Conservation (phyloP, 2,888 invertebrate species). For the Polydrusus cervinus region DNA sequence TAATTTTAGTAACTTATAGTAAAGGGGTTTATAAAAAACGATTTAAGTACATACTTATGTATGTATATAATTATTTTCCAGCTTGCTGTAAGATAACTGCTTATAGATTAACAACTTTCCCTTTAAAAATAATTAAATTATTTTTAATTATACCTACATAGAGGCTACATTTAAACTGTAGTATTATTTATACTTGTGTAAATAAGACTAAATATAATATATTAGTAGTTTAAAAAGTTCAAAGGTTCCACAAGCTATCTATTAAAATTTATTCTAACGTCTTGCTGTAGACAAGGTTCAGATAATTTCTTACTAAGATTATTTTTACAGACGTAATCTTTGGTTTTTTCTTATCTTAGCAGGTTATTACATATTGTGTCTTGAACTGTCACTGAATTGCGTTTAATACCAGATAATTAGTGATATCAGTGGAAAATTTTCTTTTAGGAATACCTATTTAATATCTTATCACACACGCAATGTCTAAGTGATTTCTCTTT, state of each 20-base stretch:
- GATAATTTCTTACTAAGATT: background rate
- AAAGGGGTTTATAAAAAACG: too few species aligned
- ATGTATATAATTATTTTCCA: too few species aligned
- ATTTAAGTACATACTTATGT: too few species aligned
- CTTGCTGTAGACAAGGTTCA: background rate
- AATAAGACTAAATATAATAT: too few species aligned
- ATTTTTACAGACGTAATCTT: slow-evolving; percentile 2
- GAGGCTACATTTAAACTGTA: too few species aligned
- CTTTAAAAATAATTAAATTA: too few species aligned
- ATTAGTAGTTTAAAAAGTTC: background rate
- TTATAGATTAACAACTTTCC: too few species aligned
- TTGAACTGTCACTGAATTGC: slow-evolving; percentile 3
- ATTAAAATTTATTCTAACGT: background rate
- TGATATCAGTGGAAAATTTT: slow-evolving; percentile 26
- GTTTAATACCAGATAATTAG: slow-evolving; percentile 13
- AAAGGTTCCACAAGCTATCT: background rate
- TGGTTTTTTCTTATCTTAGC: slow-evolving; percentile 9
- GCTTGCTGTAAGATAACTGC: too few species aligned
- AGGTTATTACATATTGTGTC: background rate
- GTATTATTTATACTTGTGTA: too few species aligned
- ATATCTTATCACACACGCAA: slow-evolving; percentile 16
- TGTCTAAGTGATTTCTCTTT: slow-evolving; percentile 7
- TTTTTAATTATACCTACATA: too few species aligned
- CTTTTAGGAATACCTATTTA: background rate
- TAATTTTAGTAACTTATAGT: too few species aligned